Base-by-base conservation (phyloP, 1,140 invertebrate genomes). In the Brachionus rubens region DNA sequence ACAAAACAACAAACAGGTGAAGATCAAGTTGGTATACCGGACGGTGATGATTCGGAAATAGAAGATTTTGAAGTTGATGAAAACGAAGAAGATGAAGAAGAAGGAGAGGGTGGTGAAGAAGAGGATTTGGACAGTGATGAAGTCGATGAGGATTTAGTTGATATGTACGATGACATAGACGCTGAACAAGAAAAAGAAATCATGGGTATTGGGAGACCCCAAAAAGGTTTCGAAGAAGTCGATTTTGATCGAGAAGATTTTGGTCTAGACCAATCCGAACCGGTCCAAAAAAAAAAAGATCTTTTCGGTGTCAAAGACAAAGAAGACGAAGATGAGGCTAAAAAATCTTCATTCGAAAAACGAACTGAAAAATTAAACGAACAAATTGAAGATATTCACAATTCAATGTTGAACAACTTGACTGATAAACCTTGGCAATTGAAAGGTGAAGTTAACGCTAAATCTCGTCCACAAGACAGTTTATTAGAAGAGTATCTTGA, bases 381-480 rank as follows among this genome's bases (percentile, higher is more conserved):
- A 72, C 89, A 88, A 80, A 96, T 97, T 76, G 81, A 88, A 41
- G 85, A 90, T 78, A 83, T 94, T 67, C 94, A 98, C 86, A 88
- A 90, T 80, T 89, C 90, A 5, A 80, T 79, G 76, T 47, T 83
- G 43, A 56, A 24, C 4, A 56, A 56, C 65, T 81, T 95, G 7
- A 83, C 86, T 46, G 91, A 93, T 78, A 94, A 94, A 80, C 89
- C 91, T 0, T 98, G 96, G 96, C 92, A 94, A 82, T 85, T 98
- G 48, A 90, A 89, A 80, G 96, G 96, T 67, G 95, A 99, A 88
- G 88, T 93, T 0, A 87, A 87, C 59, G 91, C 89, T 0, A 81
- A 86, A 7, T 87, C 85, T 77, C 86, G 96, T 67, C 94, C 95
- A 3, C 89, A 92, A 81, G 96, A 98, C 86, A 94, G 93, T 16